Evolutionary conservation across 2,888 invertebrate genomes (phyloP).

Genomic region (Orthosia gracilis): DNA sequence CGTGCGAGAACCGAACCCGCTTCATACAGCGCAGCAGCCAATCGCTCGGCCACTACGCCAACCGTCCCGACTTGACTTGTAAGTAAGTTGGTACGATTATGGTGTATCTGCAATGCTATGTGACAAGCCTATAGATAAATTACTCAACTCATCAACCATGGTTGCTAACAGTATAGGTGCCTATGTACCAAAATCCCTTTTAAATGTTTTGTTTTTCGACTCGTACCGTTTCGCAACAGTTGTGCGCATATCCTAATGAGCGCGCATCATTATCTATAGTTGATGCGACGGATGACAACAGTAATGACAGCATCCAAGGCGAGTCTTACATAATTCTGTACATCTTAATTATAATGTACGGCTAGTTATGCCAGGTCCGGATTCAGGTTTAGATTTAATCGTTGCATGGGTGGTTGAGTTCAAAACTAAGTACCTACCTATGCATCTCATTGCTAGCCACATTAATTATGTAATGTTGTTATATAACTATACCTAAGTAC

Average conservation of each 20-base stretch:
- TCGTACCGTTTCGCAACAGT: neutral
- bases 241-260: slow-evolving; percentile 11
- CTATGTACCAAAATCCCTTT: neutral
- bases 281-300: slow-evolving; percentile 40
- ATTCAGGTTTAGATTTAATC: slow-evolving; percentile 44
- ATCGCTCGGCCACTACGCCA: too few relatives aligned
- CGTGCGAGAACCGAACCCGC: too few relatives aligned
- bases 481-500: neutral
- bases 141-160: neutral
- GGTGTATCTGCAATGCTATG: too few relatives aligned
- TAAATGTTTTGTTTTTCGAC: neutral
- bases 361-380: slow-evolving; percentile 10
- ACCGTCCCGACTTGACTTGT: too few relatives aligned
- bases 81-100: too few relatives aligned
- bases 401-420: slow-evolving; percentile 28
- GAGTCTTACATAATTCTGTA: slow-evolving; percentile 26
- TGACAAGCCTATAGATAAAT: neutral
- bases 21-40: too few relatives aligned
- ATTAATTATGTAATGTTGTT: neutral
- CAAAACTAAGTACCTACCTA: neutral
- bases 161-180: too few relatives aligned
- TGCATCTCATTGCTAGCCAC: slow-evolving; percentile 7
- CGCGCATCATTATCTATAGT: slow-evolving; percentile 17
- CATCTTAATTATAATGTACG: slow-evolving; percentile 4
- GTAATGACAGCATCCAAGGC: slow-evolving; percentile 35